These are phyloP conservation scores for Tichodroma muraria DNA, from an alignment of 2,113 vertebrate species.

Conservation along the genomic window DNA sequence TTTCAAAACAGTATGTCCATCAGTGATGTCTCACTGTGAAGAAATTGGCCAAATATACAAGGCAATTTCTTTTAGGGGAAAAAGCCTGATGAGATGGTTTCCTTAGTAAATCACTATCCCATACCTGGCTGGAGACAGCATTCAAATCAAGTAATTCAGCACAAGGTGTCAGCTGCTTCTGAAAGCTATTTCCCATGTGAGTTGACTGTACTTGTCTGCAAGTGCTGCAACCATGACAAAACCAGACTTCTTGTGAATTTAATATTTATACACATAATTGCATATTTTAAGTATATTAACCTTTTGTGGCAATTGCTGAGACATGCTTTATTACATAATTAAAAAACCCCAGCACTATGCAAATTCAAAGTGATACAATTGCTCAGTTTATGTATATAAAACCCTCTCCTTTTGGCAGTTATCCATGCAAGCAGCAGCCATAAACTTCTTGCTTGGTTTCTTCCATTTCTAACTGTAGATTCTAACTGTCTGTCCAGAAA, in stretches of 20 bases:
- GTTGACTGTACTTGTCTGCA: neutral
- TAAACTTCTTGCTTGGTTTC: neutral
- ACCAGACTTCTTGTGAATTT: neutral
- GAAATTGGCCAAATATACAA: neutral
- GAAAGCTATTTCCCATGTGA: neutral
- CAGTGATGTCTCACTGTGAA: neutral
- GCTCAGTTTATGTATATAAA: neutral
- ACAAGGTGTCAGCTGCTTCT: neutral
- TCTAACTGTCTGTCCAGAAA: neutral
- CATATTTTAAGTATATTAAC: neutral
- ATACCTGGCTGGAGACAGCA: neutral
- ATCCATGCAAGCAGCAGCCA: neutral
- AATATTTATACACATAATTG: neutral
- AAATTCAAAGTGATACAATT: neutral
- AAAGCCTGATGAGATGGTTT: neutral
- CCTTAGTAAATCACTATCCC: neutral
- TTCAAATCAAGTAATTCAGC: neutral
- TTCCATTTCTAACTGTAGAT: neutral
- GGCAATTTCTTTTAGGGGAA: neutral
- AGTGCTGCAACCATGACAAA: neutral
- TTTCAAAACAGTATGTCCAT: neutral
- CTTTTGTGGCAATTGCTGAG: neutral
- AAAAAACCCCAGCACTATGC: neutral
- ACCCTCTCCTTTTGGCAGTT: neutral
- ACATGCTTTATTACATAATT: neutral